Evolutionary conservation across 2,888 invertebrate genomes (phyloP), one percentile per base, ranked within the genome.

Genomic region (Polymixis lichenea): DNA sequence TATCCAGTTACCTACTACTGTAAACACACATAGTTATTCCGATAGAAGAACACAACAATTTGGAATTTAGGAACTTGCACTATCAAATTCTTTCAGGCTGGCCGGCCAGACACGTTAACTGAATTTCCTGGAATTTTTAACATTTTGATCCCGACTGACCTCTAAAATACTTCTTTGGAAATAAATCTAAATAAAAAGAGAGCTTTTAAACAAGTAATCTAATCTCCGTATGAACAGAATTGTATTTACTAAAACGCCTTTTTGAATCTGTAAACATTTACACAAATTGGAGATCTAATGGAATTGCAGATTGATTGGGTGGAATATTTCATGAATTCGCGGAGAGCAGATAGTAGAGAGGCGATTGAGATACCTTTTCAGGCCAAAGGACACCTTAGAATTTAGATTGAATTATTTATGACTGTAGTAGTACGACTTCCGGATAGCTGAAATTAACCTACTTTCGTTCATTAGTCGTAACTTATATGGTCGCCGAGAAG

Each of bases 201-300:
- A 77, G 76, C 70, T 80, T 83, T 73, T 66, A 71, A 67, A 77
- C 72, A 77, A 84, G 86, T 80, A 77, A 75, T 86, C 80, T 77
- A 75, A 83, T 83, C 77, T 75, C 80, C 67, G 75, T 77, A 86
- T 83, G 72, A 80, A 83, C 69, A 77, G 61, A 76, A 79, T n/a
- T n/a, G 74, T 76, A 71, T 80, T 78, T 67, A 66, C 75, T 76
- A 74, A 85, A 76, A 80, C 55, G 62, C 58, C 75, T 80, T 86
- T 86, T 77, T 72, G 55, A 83, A 84, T 83, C 84, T 80, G 72
- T 84, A 84, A 84, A 84, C 74, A 83, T 86, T 86, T 78, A 78
- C 72, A 72, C 70, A 84, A 86, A 84, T 78, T 84, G 81, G 72
- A 81, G 72, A 84, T 86, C 77, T 84, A 86, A 86, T 85, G 76